Conservation (phyloP, 2,888 invertebrate genomes). For the Cylindroiulus punctatus region DNA sequence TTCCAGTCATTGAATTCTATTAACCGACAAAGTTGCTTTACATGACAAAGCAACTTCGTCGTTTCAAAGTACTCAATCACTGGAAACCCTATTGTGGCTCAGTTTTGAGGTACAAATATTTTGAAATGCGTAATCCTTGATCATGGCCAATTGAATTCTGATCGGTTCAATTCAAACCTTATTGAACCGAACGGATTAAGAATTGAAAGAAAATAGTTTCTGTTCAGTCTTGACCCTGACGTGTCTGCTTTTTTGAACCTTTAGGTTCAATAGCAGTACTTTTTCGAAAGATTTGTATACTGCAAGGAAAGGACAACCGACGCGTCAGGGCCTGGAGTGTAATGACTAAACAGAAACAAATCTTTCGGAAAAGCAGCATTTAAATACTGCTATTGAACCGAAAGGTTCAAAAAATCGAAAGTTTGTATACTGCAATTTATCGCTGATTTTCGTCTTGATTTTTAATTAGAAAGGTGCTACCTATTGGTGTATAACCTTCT, state of each 20-base stretch:
- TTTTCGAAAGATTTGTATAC: slow-evolving; percentile 20
- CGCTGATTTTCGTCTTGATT: neutral
- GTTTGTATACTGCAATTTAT: slow-evolving; percentile 19
- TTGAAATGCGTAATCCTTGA: neutral
- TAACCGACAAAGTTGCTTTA: neutral
- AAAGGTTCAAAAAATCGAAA: no score
- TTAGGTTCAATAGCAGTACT: neutral
- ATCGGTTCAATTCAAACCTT: neutral
- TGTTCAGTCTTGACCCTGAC: neutral
- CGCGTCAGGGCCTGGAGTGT: no score
- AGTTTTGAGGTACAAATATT: neutral
- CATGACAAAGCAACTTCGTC: neutral
- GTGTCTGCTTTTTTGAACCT: no score
- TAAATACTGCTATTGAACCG: neutral
- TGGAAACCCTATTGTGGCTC: no score
- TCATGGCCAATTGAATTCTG: neutral
- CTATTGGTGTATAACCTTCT: neutral
- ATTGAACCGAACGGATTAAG: neutral
- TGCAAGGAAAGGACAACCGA: no score
- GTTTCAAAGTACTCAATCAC: neutral
- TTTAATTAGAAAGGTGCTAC: slow-evolving; percentile 9
- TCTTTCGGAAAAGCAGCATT: slow-evolving; percentile 1
- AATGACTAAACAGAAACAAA: no score
- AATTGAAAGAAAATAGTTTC: neutral
- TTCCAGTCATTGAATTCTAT: no score